Percentiles rank a stretch among this genome's conserved stretches.
Evolutionary conservation across 2,113 vertebrate genomes (phyloP).

Genomic region (Piliocolobus tephrosceles): DNA sequence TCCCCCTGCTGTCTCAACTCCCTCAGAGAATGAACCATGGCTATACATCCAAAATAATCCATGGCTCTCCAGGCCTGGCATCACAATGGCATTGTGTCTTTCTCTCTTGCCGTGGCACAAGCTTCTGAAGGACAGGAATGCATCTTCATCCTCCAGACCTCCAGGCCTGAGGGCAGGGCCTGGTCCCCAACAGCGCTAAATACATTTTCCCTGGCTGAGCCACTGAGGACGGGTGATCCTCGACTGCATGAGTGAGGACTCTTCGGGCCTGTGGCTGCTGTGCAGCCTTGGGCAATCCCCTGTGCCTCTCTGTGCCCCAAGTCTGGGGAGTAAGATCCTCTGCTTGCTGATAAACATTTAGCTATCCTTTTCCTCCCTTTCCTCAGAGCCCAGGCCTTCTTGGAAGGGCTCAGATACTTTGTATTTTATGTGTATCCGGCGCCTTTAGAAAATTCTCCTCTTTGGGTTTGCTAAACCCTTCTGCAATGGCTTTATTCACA

Average conservation of each 20-base stretch:
- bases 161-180: neutral
- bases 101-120: neutral
- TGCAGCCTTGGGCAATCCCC: neutral
- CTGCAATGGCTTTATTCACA: neutral
- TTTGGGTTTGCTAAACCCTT: neutral
- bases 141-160: neutral
- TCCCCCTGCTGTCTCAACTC: neutral
- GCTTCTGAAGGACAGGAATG: no score
- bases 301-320: neutral
- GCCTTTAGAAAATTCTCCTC: neutral
- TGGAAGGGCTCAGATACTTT: neutral
- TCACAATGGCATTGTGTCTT: fast-evolving
- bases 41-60: neutral
- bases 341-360: neutral
- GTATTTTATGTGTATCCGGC: neutral
- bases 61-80: neutral
- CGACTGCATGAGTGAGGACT: fast-evolving
- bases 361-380: neutral
- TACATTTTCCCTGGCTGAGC: neutral
- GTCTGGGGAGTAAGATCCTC: neutral
- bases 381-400: neutral
- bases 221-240: neutral
- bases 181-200: neutral
- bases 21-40: neutral
- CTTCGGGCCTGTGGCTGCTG: neutral